Evolutionary conservation across 1,140 invertebrate genomes (phyloP).

Genomic region (Drosophila subpulchrella): DNA sequence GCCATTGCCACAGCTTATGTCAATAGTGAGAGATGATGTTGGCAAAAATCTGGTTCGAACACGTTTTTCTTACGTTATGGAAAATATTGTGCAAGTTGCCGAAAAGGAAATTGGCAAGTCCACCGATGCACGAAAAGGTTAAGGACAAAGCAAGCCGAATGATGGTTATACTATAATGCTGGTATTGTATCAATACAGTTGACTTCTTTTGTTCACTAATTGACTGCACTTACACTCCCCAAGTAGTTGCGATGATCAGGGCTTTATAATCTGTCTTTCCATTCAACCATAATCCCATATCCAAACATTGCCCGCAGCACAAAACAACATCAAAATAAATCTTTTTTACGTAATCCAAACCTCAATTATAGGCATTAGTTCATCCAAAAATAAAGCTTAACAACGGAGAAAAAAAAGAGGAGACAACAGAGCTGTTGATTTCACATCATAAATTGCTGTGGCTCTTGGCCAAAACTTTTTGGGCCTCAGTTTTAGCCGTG

Average conservation of each 20-base stretch:
- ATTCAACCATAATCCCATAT: conserved; percentile 29
- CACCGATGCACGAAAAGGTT: conserved; percentile 65
- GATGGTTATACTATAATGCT: background rate
- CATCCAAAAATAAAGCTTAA: conserved; percentile 51
- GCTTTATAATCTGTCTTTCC: conserved; percentile 6
- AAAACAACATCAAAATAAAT: conserved; percentile 47
- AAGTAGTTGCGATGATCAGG: conserved; percentile 1
- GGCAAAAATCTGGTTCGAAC: conserved; percentile 57
- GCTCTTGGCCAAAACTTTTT: conserved; percentile 55
- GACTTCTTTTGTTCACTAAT: conserved; percentile 10
- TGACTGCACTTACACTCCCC: conserved; percentile 1
- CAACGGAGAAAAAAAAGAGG: conserved; percentile 26
- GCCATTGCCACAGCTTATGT: conserved; percentile 65
- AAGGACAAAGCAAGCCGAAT: conserved; percentile 51
- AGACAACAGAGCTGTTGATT: conserved; percentile 55
- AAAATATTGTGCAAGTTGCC: conserved; percentile 55
- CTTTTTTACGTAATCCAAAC: conserved; percentile 55
- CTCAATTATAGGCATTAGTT: conserved; percentile 73
- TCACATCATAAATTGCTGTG: conserved; percentile 64
- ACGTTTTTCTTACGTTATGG: conserved; percentile 56
- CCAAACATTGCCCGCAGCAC: conserved; percentile 36
- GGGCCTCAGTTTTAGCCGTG: conserved; percentile 40
- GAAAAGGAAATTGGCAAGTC: conserved; percentile 54
- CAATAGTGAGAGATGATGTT: conserved; percentile 57
- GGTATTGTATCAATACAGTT: background rate